Base-by-base conservation (phyloP, 1,140 invertebrate species). In the Euglossa dilemma region DNA sequence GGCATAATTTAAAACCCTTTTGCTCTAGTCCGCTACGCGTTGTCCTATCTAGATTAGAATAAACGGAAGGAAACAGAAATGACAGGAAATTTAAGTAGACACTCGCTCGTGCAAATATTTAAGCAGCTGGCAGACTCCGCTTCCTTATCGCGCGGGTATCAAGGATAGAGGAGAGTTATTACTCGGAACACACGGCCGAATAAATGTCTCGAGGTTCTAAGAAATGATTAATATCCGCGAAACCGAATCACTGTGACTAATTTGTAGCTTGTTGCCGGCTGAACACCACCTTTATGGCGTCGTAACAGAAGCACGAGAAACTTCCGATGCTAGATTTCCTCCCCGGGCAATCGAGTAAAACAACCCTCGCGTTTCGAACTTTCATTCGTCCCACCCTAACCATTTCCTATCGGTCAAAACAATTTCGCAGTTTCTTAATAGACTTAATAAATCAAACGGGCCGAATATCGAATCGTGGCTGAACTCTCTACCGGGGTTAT, bases 341-440 rank as follows among this genome's bases (percentile, higher is more conserved):
- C 87, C 87, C 85, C 59, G 71, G 71, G 83, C 73, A 87, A 90
- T 91, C 89, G 75, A 87, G 84, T 80, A 85, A 86, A 91, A 91
- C 80, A 91, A 87, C 90, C 87, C 54, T 77, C 64, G 47, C 78
- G 72, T 82, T 84, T 82, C 73, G 66, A 84, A 72, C 78, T 85
- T 90, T 86, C 84, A 86, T 82, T 82, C 25, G 77, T 50, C 66
- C 77, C 88, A 84, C 90, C 86, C 85, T 77, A 72, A 71, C 82
- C 78, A 90, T 91, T 91, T 91, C 90, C 91, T 90, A 88, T 90
- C 87, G 87, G 90, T 85, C 88, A 90, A 88, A 87, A 85, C 86
- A 80, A 84, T 88, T 91, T 89, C 85, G 75, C 85, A 87, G 80
- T 71, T 88, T 89, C 90, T 90, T 89, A 91, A 91, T 91, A 83